Evolutionary conservation across 1,140 invertebrate species (phyloP).

Genomic region (Mamestra configurata): DNA sequence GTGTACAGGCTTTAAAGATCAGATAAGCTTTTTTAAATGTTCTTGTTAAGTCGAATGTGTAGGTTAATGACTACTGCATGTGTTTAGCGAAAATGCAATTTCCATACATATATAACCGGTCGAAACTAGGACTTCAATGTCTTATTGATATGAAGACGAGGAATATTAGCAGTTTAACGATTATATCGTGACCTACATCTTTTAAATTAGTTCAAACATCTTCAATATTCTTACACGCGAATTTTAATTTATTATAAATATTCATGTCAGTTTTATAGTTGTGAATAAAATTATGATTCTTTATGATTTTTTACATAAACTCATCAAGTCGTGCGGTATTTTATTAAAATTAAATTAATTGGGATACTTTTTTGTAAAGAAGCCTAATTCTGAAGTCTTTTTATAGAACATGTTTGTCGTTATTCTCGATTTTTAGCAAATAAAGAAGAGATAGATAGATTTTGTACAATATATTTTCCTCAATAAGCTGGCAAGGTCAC

Average conservation of each 20-base stretch:
- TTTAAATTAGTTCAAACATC: background rate
- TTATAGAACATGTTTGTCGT: background rate
- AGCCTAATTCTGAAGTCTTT: background rate
- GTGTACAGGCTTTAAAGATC: background rate
- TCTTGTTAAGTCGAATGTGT: background rate
- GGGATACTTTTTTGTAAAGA: background rate
- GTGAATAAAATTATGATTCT: background rate
- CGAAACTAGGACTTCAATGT: background rate
- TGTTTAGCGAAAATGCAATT: background rate
- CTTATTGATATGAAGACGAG: background rate
- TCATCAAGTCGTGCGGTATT: background rate
- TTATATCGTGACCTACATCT: constrained; percentile 7
- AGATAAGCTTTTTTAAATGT: background rate
- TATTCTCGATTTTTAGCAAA: background rate
- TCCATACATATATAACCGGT: background rate
- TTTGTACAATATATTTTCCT: background rate
- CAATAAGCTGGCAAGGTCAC: background rate
- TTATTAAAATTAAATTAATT: background rate
- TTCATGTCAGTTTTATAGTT: background rate
- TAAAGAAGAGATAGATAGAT: background rate
- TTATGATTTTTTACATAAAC: background rate
- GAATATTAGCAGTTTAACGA: background rate
- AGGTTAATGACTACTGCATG: constrained; percentile 2
- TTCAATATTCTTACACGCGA: background rate
- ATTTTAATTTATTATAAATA: constrained; percentile 1